Conservation (phyloP, 2,113 vertebrate species). For the Hipposideros armiger region DNA sequence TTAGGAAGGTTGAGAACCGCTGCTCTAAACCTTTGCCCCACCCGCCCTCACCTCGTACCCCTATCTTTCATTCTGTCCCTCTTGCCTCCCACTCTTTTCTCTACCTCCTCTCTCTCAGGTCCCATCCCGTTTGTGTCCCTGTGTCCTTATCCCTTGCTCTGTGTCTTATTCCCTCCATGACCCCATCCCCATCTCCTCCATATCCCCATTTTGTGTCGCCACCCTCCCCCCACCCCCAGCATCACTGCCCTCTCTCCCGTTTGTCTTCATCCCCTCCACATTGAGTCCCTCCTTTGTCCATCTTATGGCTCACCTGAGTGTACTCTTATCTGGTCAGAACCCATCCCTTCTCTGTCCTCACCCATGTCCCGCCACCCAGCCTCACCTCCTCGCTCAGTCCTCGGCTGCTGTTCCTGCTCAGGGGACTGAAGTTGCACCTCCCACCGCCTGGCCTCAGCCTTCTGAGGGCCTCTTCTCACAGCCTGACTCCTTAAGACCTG, state of each 20-base stretch:
- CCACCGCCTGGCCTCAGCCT: neutral
- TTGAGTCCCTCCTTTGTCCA: neutral
- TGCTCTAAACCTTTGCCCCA: neutral
- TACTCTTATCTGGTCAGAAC: neutral
- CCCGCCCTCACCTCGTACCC: neutral
- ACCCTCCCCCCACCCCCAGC: too few species aligned
- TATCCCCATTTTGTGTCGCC: neutral
- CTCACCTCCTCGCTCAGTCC: neutral
- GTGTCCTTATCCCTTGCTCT: neutral
- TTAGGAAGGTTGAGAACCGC: too few species aligned
- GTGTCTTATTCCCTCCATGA: neutral
- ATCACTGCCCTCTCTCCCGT: neutral
- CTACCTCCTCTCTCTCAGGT: neutral
- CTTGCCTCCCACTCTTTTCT: neutral
- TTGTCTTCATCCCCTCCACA: neutral
- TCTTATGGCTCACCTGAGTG: neutral
- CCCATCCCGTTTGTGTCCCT: too few species aligned
- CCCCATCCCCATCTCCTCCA: neutral
- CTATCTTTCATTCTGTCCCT: neutral
- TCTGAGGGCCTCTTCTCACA: neutral
- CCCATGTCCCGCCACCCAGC: accelerated
- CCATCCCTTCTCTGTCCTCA: neutral
- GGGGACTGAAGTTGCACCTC: neutral
- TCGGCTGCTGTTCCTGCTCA: neutral
- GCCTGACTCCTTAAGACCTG: neutral